phyloP scores from a whole-genome alignment of 2,113 vertebrate genomes.

The Pluvialis apricaria region DNA sequence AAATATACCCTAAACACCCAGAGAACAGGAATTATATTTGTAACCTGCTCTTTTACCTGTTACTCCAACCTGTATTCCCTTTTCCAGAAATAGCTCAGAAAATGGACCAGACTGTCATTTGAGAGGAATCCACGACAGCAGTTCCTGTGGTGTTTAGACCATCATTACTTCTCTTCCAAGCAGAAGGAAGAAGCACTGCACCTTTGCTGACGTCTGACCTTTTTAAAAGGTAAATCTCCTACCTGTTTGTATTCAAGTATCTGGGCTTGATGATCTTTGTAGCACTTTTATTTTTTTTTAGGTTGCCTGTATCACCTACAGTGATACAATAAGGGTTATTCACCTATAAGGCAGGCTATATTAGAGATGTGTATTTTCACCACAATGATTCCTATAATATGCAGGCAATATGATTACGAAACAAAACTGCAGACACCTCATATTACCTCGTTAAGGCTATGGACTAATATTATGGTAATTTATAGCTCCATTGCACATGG shows the following conservation, averaged over 20 bases:
- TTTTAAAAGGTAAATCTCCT: not conserved
- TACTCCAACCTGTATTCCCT: not conserved
- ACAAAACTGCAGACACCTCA: constrained; percentile 23
- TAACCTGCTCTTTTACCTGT: not conserved
- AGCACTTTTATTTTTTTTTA: not conserved
- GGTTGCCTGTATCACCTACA: not conserved
- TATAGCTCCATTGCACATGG: constrained; percentile 48
- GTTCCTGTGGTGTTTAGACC: not conserved
- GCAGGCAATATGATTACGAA: constrained; percentile 30
- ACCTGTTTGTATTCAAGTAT: not conserved
- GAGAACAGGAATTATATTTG: not conserved
- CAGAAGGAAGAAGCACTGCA: not conserved
- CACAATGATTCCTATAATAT: not conserved
- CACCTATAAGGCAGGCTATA: not conserved
- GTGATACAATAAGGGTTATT: not conserved
- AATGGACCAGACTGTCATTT: not conserved
- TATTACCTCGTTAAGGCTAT: constrained; percentile 51
- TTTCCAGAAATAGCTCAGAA: not conserved
- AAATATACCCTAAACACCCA: not conserved
- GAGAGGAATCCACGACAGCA: not conserved
- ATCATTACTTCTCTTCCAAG: not conserved
- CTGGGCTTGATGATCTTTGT: not conserved
- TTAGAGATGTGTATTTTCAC: not conserved
- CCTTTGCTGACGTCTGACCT: not conserved
- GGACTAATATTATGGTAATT: constrained; percentile 59